Percentiles rank a stretch among this genome's conserved stretches.
Evolutionary conservation across 2,888 invertebrate genomes (phyloP).

Genomic region (Noctua comes): DNA sequence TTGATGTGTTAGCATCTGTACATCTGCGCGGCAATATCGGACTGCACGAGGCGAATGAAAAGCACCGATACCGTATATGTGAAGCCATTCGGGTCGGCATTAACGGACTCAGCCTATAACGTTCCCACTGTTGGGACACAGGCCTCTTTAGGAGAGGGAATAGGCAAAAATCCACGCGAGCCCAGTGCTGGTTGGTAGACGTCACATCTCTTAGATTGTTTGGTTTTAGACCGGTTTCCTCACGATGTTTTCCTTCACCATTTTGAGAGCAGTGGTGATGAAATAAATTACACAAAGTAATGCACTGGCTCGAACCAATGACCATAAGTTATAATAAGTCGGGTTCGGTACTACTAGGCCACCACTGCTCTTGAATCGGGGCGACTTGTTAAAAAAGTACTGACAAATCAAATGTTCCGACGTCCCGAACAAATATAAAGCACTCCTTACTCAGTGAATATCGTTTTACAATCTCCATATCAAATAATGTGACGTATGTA

Average conservation of each 20-base stretch:
- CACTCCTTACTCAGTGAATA: background rate
- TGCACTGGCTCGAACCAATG: background rate
- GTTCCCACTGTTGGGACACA: background rate
- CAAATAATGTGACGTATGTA: background rate
- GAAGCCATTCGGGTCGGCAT: background rate
- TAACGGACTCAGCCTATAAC: background rate
- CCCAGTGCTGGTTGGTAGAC: background rate
- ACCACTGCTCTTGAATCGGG: background rate
- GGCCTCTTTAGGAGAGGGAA: background rate
- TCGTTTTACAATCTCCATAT: background rate
- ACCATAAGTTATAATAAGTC: too few species aligned
- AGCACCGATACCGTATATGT: background rate
- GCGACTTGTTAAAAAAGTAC: background rate
- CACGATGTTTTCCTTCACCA: background rate
- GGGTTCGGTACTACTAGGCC: background rate
- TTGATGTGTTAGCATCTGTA: too few species aligned
- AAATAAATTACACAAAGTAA: background rate
- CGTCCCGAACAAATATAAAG: background rate
- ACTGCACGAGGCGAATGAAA: background rate
- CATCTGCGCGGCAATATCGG: background rate
- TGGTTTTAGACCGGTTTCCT: background rate
- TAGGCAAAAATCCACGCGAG: background rate
- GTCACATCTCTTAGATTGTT: background rate
- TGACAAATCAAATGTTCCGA: background rate
- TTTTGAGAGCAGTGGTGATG: background rate